Conservation (phyloP, 2,888 invertebrate genomes). For the Eurytoma californica region DNA sequence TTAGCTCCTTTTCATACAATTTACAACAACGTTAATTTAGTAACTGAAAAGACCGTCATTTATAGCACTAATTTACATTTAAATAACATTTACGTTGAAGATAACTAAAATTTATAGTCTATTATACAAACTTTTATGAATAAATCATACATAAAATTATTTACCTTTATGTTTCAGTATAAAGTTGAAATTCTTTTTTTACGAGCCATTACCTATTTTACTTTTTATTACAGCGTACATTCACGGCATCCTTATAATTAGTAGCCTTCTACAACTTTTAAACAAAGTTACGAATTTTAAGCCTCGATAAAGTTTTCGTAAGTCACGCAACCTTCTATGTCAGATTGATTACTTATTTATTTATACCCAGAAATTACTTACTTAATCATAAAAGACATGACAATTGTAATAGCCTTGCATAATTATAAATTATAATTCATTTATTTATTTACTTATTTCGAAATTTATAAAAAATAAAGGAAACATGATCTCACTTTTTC, state of each 20-base stretch:
- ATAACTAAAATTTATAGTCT: slow-evolving; percentile 55
- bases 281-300: slow-evolving; percentile 45
- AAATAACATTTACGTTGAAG: slow-evolving; percentile 55
- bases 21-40: slow-evolving; percentile 56
- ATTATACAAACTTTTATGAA: slow-evolving; percentile 54
- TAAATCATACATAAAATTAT: slow-evolving; percentile 54
- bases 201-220: slow-evolving; percentile 51
- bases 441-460: too few relatives aligned
- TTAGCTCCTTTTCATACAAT: slow-evolving; percentile 50
- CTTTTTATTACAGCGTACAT: slow-evolving; percentile 43
- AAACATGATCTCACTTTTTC: too few relatives aligned
- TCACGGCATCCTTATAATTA: slow-evolving; percentile 51
- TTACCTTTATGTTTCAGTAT: slow-evolving; percentile 54
- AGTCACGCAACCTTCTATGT: slow-evolving; percentile 39
- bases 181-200: slow-evolving; percentile 52
- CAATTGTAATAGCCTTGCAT: too few relatives aligned
- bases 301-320: slow-evolving; percentile 45
- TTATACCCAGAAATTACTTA: slow-evolving; percentile 11
- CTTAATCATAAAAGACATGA: too few relatives aligned
- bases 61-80: slow-evolving; percentile 56
- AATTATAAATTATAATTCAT: too few relatives aligned
- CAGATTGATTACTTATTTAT: slow-evolving; percentile 36
- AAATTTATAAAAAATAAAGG: too few relatives aligned
- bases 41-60: slow-evolving; percentile 52
- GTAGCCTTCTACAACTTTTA: slow-evolving; percentile 50